A percentile compares a stretch with the other conserved stretches of the same genome.
Evolutionary conservation across 2,797 vertebrate species (phyloP).

Genomic region (Ibycter americanus): DNA sequence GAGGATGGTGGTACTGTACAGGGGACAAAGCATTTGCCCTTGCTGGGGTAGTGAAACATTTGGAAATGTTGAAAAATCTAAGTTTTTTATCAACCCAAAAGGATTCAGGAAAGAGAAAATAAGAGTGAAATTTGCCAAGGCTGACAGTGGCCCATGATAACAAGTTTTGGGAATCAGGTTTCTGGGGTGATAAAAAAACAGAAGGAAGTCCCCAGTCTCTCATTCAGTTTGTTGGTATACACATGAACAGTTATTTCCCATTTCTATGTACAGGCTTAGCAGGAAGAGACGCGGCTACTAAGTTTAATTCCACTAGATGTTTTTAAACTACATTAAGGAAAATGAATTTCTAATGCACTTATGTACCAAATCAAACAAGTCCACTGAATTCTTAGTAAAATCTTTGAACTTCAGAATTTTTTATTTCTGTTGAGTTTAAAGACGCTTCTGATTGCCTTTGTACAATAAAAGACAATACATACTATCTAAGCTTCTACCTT

Average conservation of each 20-base stretch:
- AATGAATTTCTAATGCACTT: background rate
- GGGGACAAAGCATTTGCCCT: background rate
- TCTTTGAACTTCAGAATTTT: background rate
- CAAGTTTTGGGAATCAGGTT: background rate
- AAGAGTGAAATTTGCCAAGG: background rate
- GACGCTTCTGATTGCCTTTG: background rate
- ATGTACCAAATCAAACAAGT: constrained; percentile 48
- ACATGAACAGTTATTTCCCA: background rate
- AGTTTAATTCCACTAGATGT: background rate
- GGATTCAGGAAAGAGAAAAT: background rate
- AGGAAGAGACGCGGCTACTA: background rate
- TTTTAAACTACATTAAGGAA: background rate
- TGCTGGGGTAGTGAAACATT: background rate
- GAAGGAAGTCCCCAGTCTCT: background rate
- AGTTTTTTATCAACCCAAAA: background rate
- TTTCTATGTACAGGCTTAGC: background rate
- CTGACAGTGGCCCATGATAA: background rate
- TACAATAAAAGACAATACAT: background rate
- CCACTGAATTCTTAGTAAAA: constrained; percentile 44
- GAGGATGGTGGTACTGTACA: background rate
- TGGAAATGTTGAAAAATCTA: background rate
- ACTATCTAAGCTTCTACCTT: background rate
- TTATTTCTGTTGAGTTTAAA: background rate
- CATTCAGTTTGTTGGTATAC: background rate
- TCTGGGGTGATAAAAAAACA: background rate